Base-by-base conservation (phyloP, 2,888 invertebrate genomes). In the Glaucopsyche alexis region DNA sequence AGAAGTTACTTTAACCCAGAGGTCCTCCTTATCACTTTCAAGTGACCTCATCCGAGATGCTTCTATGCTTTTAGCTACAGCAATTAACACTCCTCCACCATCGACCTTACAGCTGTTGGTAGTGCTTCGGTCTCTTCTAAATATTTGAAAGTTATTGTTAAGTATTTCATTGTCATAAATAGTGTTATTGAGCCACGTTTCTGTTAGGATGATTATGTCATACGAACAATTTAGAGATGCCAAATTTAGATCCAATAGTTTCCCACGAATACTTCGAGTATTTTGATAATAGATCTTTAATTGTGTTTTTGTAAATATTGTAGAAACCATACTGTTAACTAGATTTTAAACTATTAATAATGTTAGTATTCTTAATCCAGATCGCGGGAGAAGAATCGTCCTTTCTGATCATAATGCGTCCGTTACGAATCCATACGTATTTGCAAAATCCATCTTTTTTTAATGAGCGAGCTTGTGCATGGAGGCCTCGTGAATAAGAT, bases 21-120 rank as follows among this genome's bases (percentile, higher is more conserved):
- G 14, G 13, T 64, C 38, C 16, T 38, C 64, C 13, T 38, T 19
- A 29, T 65, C 38, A n/a, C 38, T 40, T 65, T 65, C 14, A 65
- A 65, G 40, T n/a, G 14, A 40, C 7, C 52, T 16, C 52, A 38
- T 38, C 8, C 29, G 14, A 40, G 19, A 65, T n/a, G 65, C 7
- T 40, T 40, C 40, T 65, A 65, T 65, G 14, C 14, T 40, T 38
- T 65, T 65, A 13, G 65, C 19, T 38, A 40, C 65, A 38, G 65
- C 65, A 65, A 65, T 65, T 40, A 65, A 13, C 7, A 65, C 65
- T 40, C 65, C 65, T 40, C 65, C 65, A 38, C 65, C 65, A 14
- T 65, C 65, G 2, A 40, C 14, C 40, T 65, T 65, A 65, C 40
- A 14, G 40, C 38, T 40, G 16, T 64, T 29, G 29, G 65, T 65